phyloP scores from a whole-genome alignment of 2,888 invertebrate genomes.

The Tachina lurida region DNA sequence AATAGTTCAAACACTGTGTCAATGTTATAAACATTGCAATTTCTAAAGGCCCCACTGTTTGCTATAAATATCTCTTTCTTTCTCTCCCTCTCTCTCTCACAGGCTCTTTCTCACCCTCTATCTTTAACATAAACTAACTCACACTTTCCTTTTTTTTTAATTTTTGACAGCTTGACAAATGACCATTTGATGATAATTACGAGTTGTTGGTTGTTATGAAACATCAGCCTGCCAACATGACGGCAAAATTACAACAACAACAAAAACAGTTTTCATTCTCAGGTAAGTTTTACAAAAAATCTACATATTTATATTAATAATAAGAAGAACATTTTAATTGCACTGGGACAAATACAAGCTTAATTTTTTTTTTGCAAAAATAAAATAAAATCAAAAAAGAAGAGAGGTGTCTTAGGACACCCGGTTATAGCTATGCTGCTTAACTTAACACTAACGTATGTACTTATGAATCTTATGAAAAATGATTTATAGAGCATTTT shows the following conservation, averaged over 20 bases:
- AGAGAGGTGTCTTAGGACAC: no score
- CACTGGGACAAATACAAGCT: constrained; percentile 30
- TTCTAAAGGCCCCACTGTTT: no score
- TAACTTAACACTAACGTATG: no score
- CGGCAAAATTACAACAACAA: constrained; percentile 33
- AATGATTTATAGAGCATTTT: no score
- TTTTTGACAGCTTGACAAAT: constrained; percentile 69
- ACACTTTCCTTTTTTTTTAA: background rate
- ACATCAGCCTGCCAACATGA: constrained; percentile 43
- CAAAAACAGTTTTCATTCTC: background rate
- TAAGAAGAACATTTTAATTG: constrained; percentile 43
- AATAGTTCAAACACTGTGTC: no score
- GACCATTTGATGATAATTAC: constrained; percentile 70
- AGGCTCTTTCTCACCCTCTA: background rate
- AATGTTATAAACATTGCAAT: no score
- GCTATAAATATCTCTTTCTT: background rate
- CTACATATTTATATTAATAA: no score
- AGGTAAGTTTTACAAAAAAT: background rate
- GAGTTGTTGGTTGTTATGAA: constrained; percentile 57
- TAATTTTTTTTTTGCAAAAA: background rate
- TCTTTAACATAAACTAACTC: background rate
- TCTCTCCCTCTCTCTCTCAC: no score
- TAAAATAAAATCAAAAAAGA: no score
- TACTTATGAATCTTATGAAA: no score
- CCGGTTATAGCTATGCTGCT: no score